A percentile compares a stretch with the other conserved stretches of the same genome.
These are phyloP conservation scores for Trisateles emortualis DNA, from an alignment of 2,888 invertebrate species.

Conservation along the genomic window DNA sequence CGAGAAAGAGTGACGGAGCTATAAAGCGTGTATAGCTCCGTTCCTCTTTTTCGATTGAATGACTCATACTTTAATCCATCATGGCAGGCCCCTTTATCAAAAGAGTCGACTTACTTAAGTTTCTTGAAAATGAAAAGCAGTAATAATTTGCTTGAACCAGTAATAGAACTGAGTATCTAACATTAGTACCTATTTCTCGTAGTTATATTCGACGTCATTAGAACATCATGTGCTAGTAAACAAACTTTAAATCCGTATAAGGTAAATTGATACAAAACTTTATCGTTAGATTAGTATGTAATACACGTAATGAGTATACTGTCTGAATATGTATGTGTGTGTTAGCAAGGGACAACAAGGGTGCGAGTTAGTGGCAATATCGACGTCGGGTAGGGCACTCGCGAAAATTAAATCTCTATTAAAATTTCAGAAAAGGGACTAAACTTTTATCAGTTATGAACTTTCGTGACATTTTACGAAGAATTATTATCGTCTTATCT, in stretches of 20 bases:
- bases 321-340: conserved; percentile 6
- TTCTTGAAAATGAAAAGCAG: no score
- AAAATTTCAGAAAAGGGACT: conserved; percentile 82
- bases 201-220: not conserved
- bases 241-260: not conserved
- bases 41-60: no score
- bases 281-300: not conserved
- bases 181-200: no score
- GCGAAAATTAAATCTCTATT: conserved; percentile 83
- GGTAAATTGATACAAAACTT: not conserved
- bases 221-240: not conserved
- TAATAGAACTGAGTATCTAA: no score
- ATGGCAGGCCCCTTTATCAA: no score
- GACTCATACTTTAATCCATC: no score
- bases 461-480: conserved; percentile 83
- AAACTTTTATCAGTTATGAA: conserved; percentile 86
- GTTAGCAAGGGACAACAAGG: conserved; percentile 18
- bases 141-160: no score
- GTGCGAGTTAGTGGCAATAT: conserved; percentile 51
- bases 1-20: no score
- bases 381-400: conserved; percentile 64
- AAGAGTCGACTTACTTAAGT: no score
- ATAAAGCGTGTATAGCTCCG: no score
- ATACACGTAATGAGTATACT: conserved; percentile 1
- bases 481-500: conserved; percentile 85